Base-by-base conservation (phyloP, 2,113 vertebrate genomes). In the Arvicanthis niloticus region DNA sequence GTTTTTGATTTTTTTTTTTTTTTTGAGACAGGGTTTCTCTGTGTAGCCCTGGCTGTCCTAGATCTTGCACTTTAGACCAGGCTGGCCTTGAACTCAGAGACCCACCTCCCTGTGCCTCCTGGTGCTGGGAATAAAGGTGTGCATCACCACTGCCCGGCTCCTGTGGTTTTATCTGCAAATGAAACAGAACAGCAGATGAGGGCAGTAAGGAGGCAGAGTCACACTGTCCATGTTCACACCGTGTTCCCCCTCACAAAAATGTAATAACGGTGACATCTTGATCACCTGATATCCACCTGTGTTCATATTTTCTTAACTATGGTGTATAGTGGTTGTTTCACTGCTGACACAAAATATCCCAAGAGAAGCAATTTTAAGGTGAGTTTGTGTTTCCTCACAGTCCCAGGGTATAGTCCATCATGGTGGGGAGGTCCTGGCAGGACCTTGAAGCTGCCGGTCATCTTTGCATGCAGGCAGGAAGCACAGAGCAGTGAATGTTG, bases 111-210 rank as follows among this genome's bases (percentile, higher is more conserved):
- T 62, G 22, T 29, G n/a, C 81, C 58, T 84, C 81, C 53, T 3
- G 29, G 81, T 29, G 56, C 81, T 42, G 56, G 21, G 56, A 29
- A 62, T 42, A 84, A 42, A 84, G 56, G n/a, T 26, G 0, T 62
- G 24, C 0, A 1, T 13, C n/a, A 10, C 24, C n/a, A 62, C 56
- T 40, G 12, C 56, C 40, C 13, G 3, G n/a, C 22, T 58, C 58
- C 53, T 60, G 7, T 82, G 80, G 80, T 67, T 93, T 94, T 53
- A 60, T 93, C 3, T 89, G 5, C 91, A 81, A 82, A 70, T 70
- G 34, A 3, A 68, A 45, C 24, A 75, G 7, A 87, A 65, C n/a
- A 48, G 3, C 11, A 91, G 78, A 73, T n/a, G 67, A 86, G 26
- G 16, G 70, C 2, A 65, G 60, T 70, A 34, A 70, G 60, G 82